phyloP scores from a whole-genome alignment of 2,888 invertebrate species.

The Globia sparganii region DNA sequence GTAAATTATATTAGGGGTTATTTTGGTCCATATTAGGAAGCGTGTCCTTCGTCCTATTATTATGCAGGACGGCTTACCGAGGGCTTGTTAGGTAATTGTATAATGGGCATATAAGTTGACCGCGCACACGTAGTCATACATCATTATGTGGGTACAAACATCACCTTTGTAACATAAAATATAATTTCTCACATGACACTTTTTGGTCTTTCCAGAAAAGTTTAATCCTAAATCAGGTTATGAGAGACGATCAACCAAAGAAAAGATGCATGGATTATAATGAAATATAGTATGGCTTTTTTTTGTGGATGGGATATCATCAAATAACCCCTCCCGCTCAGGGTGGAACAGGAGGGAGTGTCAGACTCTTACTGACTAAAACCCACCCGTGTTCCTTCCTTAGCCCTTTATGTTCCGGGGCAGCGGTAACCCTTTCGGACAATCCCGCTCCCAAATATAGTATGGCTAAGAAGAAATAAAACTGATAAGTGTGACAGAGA shows the following conservation, averaged over 20 bases:
- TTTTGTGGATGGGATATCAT: no score
- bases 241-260: not conserved
- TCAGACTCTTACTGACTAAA: no score
- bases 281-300: not conserved
- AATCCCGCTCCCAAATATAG: no score
- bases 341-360: no score
- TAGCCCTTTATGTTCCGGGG: no score
- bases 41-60: conserved; percentile 42
- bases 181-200: not conserved
- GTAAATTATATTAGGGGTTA: conserved; percentile 62
- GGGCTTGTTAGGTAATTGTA: conserved; percentile 58
- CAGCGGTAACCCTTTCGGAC: no score
- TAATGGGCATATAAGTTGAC: conserved; percentile 51
- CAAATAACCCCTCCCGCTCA: no score
- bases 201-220: not conserved
- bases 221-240: not conserved
- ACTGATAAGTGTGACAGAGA: not conserved
- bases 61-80: conserved; percentile 57
- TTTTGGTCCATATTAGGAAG: conserved; percentile 47
- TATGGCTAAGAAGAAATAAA: not conserved
- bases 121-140: conserved; percentile 18
- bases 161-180: conserved; percentile 3
- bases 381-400: no score
- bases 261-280: not conserved
- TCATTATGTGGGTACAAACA: conserved; percentile 26